Base-by-base conservation (phyloP, 1,140 invertebrate species). In the Delia radicum region DNA sequence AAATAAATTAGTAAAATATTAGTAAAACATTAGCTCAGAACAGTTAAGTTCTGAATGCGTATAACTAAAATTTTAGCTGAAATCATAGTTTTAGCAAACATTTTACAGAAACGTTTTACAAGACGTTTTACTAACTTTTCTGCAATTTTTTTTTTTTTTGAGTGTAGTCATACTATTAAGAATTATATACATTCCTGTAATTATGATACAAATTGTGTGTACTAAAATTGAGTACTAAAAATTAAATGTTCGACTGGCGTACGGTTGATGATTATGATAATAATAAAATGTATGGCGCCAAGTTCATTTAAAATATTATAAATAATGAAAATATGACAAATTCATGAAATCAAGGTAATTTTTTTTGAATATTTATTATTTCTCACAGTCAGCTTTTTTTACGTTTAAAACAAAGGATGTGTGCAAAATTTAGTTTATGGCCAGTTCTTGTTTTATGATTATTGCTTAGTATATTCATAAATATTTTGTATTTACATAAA, bases 391-490 rank as follows among this genome's bases (percentile, higher is more conserved):
- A 33, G 27, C 65, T 21, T 18, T 31, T 8, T 33, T 37, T n/a
- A n/a, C n/a, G 2, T 69, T 37, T 69, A 69, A 69, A 69, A 69
- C 65, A 69, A 69, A 69, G 65, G 24, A 69, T 33, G 27, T 69
- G 2, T 37, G 29, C 65, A 69, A 1, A 55, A 55, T 21, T 55
- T 18, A 55, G 3, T 55, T 55, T 24, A 55, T 55, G 48, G 18
- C n/a, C 21, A 21, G 24, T 55, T 55, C 10, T 55, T 7, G 5
- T 21, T 55, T 21, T 21, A 55, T 55, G 48, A 55, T 55, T 21
- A 7, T 55, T 7, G 18, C 48, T n/a, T n/a, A n/a, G n/a, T n/a
- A 55, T 55, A 18, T 21, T 55, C 48, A 55, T 55, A 55, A 55
- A 55, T 55, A 18, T 21, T 5, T 55, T n/a, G 18, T 55, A 21